These are phyloP conservation scores for Hecatera dysodea DNA, from an alignment of 2,888 invertebrate species.

Conservation along the genomic window DNA sequence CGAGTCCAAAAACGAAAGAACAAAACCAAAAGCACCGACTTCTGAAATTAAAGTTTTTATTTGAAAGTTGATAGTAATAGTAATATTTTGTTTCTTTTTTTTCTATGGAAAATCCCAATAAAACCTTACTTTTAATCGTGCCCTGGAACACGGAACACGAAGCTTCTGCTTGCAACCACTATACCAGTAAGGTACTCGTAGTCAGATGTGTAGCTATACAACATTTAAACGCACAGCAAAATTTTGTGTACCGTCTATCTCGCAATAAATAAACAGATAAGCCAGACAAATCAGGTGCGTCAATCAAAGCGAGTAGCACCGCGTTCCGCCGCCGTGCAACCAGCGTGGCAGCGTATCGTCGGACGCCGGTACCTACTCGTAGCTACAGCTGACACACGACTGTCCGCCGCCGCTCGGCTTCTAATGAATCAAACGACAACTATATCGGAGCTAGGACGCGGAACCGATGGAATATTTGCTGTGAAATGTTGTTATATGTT, in stretches of 20 bases:
- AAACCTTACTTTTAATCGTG: too few relatives aligned
- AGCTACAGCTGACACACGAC: slow-evolving; percentile 66
- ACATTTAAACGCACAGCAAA: neutral
- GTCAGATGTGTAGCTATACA: neutral
- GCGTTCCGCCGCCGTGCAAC: slow-evolving; percentile 42
- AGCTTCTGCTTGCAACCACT: neutral
- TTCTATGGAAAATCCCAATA: too few relatives aligned
- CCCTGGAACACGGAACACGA: too few relatives aligned
- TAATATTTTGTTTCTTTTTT: too few relatives aligned
- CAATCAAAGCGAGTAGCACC: slow-evolving; percentile 53
- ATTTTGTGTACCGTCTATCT: neutral
- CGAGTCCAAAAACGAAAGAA: too few relatives aligned
- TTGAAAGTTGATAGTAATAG: too few relatives aligned
- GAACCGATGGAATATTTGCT: slow-evolving; percentile 2
- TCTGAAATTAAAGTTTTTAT: too few relatives aligned
- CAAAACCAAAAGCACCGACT: too few relatives aligned
- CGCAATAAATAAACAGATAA: slow-evolving; percentile 48
- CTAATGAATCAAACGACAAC: slow-evolving; percentile 77
- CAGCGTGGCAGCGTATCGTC: slow-evolving; percentile 51
- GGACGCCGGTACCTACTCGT: neutral
- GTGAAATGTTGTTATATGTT: neutral
- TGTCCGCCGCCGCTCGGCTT: slow-evolving; percentile 48
- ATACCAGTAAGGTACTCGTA: neutral
- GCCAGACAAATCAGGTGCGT: slow-evolving; percentile 48
- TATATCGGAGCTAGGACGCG: slow-evolving; percentile 45